Percentiles rank a stretch among this genome's conserved stretches.
These are phyloP conservation scores for Anarhynchus alexandrinus DNA, from an alignment of 2,113 vertebrate genomes.

Conservation along the genomic window DNA sequence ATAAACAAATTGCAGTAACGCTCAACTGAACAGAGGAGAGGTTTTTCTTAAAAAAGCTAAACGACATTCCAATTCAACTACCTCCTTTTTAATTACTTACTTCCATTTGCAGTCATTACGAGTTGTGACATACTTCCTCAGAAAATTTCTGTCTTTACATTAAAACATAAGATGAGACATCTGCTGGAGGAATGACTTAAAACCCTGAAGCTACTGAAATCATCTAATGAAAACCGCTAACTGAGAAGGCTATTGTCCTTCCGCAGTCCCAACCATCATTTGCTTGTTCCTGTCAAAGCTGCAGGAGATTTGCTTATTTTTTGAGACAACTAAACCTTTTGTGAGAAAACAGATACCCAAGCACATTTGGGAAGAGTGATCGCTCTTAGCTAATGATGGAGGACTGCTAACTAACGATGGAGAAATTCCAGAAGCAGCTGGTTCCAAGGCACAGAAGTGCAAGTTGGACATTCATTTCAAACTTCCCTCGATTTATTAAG, in stretches of 20 bases:
- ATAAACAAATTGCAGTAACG: not conserved
- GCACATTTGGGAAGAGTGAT: not conserved
- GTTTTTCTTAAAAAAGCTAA: not conserved
- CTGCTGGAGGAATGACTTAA: not conserved
- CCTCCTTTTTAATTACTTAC: not conserved
- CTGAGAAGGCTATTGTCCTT: not conserved
- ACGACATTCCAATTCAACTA: not conserved
- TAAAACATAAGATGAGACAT: not conserved
- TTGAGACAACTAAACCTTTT: not conserved
- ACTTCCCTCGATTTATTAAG: not conserved
- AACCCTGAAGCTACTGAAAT: not conserved
- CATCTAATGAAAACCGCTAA: not conserved
- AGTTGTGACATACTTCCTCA: not conserved
- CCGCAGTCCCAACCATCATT: not conserved
- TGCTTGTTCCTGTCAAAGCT: not conserved
- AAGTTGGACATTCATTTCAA: not conserved
- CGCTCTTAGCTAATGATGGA: not conserved
- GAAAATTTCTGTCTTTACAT: not conserved
- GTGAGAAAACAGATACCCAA: not conserved
- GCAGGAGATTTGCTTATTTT: not conserved
- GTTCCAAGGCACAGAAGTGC: not conserved
- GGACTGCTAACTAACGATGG: not conserved
- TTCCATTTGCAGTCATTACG: not conserved
- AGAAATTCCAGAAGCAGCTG: not conserved
- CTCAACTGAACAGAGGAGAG: not conserved